Percentiles rank a stretch among this genome's conserved stretches.
Conservation (phyloP, 2,113 vertebrate species). For the Mohoua ochrocephala region DNA sequence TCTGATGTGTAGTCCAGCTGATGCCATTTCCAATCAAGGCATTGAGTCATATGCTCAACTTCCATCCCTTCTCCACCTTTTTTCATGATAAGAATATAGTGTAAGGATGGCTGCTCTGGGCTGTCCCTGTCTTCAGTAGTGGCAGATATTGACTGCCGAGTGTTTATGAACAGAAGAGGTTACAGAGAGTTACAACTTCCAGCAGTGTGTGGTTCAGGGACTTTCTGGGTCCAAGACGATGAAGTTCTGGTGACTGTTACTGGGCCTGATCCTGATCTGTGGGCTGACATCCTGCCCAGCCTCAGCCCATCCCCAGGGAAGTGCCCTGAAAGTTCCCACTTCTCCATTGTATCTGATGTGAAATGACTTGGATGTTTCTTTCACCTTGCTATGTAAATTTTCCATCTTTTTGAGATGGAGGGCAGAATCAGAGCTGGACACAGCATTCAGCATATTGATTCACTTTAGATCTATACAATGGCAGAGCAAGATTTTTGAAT, state of each 20-base stretch:
- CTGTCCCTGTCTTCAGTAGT: background rate
- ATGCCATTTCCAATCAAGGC: background rate
- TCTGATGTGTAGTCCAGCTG: background rate
- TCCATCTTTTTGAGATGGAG: background rate
- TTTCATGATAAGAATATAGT: background rate
- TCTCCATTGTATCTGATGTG: background rate
- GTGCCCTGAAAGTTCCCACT: background rate
- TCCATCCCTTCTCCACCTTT: background rate
- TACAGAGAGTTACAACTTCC: background rate
- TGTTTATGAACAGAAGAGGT: background rate
- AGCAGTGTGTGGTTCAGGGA: background rate
- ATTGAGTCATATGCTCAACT: background rate
- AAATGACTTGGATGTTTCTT: background rate
- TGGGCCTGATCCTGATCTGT: background rate
- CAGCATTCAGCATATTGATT: background rate
- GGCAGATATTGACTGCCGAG: background rate
- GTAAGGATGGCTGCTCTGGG: background rate
- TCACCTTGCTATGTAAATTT: background rate
- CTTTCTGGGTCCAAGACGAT: background rate
- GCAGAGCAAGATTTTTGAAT: background rate
- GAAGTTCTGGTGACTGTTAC: background rate
- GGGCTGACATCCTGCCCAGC: background rate
- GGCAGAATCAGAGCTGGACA: background rate
- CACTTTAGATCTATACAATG: background rate
- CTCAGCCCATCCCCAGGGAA: accelerated